These are phyloP conservation scores for Anas bernieri DNA, from an alignment of 2,797 vertebrate genomes.

Conservation along the genomic window DNA sequence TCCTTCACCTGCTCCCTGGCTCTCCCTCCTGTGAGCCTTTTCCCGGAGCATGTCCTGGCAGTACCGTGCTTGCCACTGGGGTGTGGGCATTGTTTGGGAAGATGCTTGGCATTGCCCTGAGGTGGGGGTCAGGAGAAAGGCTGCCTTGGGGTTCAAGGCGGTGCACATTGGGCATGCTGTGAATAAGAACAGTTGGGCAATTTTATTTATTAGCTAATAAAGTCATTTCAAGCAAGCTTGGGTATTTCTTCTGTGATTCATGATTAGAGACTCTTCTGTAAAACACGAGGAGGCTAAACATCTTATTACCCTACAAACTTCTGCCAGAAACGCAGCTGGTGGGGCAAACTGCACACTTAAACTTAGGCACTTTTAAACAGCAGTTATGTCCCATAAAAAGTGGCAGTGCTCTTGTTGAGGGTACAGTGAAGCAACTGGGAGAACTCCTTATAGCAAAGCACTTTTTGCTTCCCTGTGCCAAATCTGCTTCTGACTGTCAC, in stretches of 20 bases:
- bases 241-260: conserved; percentile 17
- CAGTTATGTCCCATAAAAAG: not conserved
- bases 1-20: not conserved
- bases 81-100: not conserved
- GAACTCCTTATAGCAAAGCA: not conserved
- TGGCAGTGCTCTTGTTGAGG: not conserved
- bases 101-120: not conserved
- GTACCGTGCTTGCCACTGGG: accelerated
- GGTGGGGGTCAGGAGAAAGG: not conserved
- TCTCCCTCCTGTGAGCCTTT: not conserved
- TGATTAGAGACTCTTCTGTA: not conserved
- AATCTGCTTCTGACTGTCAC: not conserved
- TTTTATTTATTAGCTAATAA: not conserved
- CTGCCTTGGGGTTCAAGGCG: not conserved
- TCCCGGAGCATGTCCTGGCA: not conserved
- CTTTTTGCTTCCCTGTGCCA: not conserved
- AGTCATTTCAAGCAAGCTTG: not conserved
- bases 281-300: not conserved
- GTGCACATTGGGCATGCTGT: not conserved
- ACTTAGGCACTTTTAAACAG: not conserved
- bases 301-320: not conserved
- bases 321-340: not conserved
- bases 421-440: not conserved
- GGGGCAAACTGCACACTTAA: not conserved
- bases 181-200: conserved; percentile 33